A percentile compares a stretch with the other conserved stretches of the same genome.
Evolutionary conservation across 2,888 invertebrate species (phyloP).

Genomic region (Heliconius hortense): DNA sequence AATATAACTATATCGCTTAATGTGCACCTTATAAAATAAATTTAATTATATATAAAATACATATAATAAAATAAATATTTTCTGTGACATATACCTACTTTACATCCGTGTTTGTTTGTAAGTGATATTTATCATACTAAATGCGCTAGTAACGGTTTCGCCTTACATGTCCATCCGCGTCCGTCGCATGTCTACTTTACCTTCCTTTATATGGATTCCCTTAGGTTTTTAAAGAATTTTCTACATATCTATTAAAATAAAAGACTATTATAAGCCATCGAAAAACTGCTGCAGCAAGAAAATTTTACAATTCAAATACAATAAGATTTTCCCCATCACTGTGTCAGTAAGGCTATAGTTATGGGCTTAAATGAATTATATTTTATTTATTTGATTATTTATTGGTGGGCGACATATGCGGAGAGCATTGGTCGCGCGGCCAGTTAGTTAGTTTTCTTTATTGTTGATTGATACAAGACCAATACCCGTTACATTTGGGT

Average conservation of each 20-base stretch:
- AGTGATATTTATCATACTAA: slow-evolving; percentile 17
- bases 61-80: not conserved
- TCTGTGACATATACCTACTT: not conserved
- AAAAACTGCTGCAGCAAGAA: not conserved
- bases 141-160: slow-evolving; percentile 27
- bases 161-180: slow-evolving; percentile 22
- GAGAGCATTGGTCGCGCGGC: too few species aligned
- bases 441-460: too few species aligned
- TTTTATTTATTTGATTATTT: too few species aligned
- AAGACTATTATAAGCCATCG: not conserved
- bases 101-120: slow-evolving; percentile 10
- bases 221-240: slow-evolving; percentile 31
- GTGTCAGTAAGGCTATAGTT: not conserved
- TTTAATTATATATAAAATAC: not conserved
- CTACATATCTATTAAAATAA: slow-evolving; percentile 27
- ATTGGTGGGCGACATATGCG: too few species aligned
- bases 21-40: too few species aligned
- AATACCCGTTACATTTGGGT: too few species aligned
- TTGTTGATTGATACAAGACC: not conserved
- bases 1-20: too few species aligned
- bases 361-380: too few species aligned
- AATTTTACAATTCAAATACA: not conserved
- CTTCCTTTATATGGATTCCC: slow-evolving; percentile 34
- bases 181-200: slow-evolving; percentile 17
- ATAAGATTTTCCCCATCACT: not conserved